A percentile compares a stretch with the other conserved stretches of the same genome.
These are phyloP conservation scores for Nemoura dubitans DNA, from an alignment of 2,888 invertebrate genomes.

Conservation along the genomic window DNA sequence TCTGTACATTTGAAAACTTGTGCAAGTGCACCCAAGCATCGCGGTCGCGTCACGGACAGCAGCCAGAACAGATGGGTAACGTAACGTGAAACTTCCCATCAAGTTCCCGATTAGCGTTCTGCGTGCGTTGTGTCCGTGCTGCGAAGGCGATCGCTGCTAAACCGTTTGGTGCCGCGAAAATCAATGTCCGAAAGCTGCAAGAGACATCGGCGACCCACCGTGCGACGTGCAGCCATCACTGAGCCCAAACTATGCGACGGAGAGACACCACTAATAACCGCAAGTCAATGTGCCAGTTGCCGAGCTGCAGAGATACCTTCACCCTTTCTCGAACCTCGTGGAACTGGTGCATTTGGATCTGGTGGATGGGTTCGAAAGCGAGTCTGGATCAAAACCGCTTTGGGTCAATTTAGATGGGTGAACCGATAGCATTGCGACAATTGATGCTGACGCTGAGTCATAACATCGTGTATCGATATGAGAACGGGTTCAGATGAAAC, in stretches of 20 bases:
- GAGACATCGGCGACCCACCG: not conserved
- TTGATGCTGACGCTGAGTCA: not conserved
- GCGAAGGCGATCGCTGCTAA: too few species aligned
- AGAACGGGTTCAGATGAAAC: not conserved
- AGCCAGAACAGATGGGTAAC: not conserved
- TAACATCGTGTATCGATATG: not conserved
- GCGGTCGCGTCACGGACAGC: not conserved
- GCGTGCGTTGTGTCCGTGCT: too few species aligned
- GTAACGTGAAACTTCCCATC: conserved; percentile 30
- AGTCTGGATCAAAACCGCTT: not conserved
- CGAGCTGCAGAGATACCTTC: conserved; percentile 19
- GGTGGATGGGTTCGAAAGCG: conserved; percentile 1
- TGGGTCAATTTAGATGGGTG: not conserved
- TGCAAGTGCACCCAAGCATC: not conserved
- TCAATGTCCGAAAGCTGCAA: not conserved
- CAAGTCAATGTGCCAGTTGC: not conserved
- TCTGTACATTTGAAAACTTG: not conserved
- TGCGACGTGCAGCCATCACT: not conserved
- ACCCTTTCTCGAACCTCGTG: not conserved
- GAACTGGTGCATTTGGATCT: not conserved
- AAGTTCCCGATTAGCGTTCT: too few species aligned
- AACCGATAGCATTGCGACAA: not conserved
- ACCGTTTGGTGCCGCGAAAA: not conserved
- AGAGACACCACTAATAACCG: not conserved
- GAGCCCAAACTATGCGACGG: conserved; percentile 26